Evolutionary conservation across 2,888 invertebrate genomes (phyloP).

Genomic region (Phalera bucephala): DNA sequence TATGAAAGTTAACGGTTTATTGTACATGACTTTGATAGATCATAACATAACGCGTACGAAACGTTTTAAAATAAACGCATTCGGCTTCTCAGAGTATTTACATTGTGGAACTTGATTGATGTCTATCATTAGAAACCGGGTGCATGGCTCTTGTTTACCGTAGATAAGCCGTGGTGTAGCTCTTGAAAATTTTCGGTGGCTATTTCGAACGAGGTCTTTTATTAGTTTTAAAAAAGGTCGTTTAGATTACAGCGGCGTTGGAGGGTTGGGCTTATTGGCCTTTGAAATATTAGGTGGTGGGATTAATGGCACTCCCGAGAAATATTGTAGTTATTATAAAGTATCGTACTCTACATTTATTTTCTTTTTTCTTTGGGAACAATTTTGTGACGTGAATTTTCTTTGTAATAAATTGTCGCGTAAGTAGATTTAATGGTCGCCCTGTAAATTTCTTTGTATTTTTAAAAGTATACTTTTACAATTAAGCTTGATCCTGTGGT

Average conservation of each 20-base stretch:
- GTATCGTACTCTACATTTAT: slow-evolving; percentile 36
- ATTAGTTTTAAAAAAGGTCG: slow-evolving; percentile 81
- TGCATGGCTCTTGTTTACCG: slow-evolving; percentile 64
- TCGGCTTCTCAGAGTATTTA: slow-evolving; percentile 48
- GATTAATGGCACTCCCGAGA: slow-evolving; percentile 60
- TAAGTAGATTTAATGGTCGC: too few species aligned
- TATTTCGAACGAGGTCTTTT: slow-evolving; percentile 79
- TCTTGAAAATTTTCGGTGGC: slow-evolving; percentile 77
- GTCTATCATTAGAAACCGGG: slow-evolving; percentile 62
- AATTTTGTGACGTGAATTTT: too few species aligned
- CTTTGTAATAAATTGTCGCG: not conserved
- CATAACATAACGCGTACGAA: slow-evolving; percentile 33
- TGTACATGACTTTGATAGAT: slow-evolving; percentile 34
- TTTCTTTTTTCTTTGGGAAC: slow-evolving; percentile 6
- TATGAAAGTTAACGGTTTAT: not conserved
- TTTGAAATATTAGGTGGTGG: slow-evolving; percentile 71
- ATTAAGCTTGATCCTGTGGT: too few species aligned
- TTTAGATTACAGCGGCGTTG: slow-evolving; percentile 74
- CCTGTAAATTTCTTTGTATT: too few species aligned
- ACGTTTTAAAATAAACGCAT: slow-evolving; percentile 53
- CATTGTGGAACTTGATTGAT: slow-evolving; percentile 64
- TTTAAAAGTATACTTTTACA: too few species aligned
- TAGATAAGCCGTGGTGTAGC: slow-evolving; percentile 58
- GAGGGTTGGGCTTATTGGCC: slow-evolving; percentile 69
- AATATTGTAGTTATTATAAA: slow-evolving; percentile 50